These are phyloP conservation scores for Drosophila gaucha DNA, from an alignment of 2,888 invertebrate species.

Conservation along the genomic window DNA sequence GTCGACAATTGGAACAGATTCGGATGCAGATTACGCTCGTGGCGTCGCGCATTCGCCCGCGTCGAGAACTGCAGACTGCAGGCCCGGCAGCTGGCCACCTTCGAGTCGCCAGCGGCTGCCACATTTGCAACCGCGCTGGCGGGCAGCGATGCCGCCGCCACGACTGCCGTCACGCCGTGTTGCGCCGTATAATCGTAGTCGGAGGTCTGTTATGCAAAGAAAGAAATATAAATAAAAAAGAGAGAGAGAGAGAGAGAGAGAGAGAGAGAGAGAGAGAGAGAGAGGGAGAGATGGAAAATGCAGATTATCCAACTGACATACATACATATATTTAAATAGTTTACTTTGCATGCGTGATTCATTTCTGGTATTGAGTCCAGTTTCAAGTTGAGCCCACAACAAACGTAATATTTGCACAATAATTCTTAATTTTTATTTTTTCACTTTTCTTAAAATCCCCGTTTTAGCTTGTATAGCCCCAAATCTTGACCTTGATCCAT, in stretches of 20 bases:
- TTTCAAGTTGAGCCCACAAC: neutral
- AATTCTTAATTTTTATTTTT: neutral
- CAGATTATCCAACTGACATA: slow-evolving; percentile 7
- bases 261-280: neutral
- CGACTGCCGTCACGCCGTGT: slow-evolving; percentile 67
- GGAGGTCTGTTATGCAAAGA: slow-evolving; percentile 47
- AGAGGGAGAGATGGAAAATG: slow-evolving; percentile 4
- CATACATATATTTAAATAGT: neutral
- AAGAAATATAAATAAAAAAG: too few relatives aligned
- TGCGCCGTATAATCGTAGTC: slow-evolving; percentile 71
- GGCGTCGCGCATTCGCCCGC: slow-evolving; percentile 84
- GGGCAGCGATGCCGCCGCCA: slow-evolving; percentile 63
- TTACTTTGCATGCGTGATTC: slow-evolving; percentile 2
- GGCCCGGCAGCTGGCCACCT: slow-evolving; percentile 83
- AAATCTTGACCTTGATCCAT: neutral
- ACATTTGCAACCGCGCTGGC: slow-evolving; percentile 71
- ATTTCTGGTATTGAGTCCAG: neutral
- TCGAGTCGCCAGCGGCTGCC: slow-evolving; percentile 74
- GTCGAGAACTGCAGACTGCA: slow-evolving; percentile 85
- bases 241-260: neutral
- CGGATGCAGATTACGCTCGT: slow-evolving; percentile 85
- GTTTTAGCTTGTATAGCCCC: too few relatives aligned
- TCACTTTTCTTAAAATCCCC: too few relatives aligned
- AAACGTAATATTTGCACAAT: neutral
- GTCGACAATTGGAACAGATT: slow-evolving; percentile 78